Percentiles rank a stretch among this genome's conserved stretches.
Evolutionary conservation across 2,888 invertebrate species (phyloP).

Genomic region (Drosophila acutilabella): DNA sequence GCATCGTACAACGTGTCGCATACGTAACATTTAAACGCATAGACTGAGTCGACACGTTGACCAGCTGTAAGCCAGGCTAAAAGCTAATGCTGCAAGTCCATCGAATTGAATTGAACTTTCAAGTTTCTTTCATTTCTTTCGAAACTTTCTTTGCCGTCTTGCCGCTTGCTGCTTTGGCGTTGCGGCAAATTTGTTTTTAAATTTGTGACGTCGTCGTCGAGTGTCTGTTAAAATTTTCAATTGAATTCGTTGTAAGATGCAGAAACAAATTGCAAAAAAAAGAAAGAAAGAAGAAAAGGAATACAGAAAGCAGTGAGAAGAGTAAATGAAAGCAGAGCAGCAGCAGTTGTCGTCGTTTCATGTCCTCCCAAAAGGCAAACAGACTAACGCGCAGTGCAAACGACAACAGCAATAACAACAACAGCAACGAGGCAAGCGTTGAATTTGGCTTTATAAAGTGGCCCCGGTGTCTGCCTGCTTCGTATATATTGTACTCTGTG

Average conservation of each 20-base stretch:
- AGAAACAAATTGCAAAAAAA: conserved; percentile 70
- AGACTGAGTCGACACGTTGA: conserved; percentile 62
- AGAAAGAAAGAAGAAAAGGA: conserved; percentile 5
- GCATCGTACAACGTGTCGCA: conserved; percentile 68
- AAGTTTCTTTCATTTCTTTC: conserved; percentile 21
- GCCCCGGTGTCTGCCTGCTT: conserved; percentile 48
- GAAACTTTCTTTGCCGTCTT: conserved; percentile 10
- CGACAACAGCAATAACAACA: conserved; percentile 36
- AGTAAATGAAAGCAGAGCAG: conserved; percentile 9
- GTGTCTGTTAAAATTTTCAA: conserved; percentile 73
- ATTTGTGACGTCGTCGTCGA: conserved; percentile 54
- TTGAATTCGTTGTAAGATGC: conserved; percentile 73
- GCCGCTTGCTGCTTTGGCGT: conserved; percentile 55
- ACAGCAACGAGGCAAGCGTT: conserved; percentile 44
- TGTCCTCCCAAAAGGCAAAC: conserved; percentile 57
- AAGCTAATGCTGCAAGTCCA: conserved; percentile 51
- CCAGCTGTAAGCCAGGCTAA: conserved; percentile 40
- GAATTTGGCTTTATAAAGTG: conserved; percentile 73
- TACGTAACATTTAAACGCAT: conserved; percentile 76
- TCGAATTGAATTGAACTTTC: conserved; percentile 54
- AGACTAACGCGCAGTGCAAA: conserved; percentile 67
- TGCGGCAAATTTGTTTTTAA: conserved; percentile 79
- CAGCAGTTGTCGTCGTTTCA: conserved; percentile 48
- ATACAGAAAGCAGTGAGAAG: not conserved
- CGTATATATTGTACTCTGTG: conserved; percentile 21